Conservation (phyloP, 2,113 vertebrate species). For the Eretmochelys imbricata region DNA sequence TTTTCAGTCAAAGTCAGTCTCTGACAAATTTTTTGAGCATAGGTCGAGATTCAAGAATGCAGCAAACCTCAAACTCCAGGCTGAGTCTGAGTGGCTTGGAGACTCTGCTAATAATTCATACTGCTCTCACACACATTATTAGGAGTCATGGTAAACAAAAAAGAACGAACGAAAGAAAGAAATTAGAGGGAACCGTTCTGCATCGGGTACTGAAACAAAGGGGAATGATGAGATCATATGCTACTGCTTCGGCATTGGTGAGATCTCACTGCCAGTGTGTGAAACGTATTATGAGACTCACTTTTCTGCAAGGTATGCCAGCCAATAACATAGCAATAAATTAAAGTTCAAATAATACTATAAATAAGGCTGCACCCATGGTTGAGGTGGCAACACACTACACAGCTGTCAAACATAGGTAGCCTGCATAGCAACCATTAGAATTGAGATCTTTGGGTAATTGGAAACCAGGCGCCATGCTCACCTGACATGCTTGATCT, state of each 20-base stretch:
- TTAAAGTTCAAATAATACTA: not conserved
- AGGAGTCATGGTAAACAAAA: not conserved
- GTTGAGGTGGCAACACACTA: not conserved
- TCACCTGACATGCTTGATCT: not conserved
- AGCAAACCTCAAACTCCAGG: conserved; percentile 41
- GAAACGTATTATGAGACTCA: conserved; percentile 41
- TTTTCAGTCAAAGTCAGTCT: conserved; percentile 20
- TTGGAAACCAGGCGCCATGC: accelerated
- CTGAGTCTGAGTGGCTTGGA: conserved; percentile 18
- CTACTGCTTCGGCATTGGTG: conserved; percentile 37
- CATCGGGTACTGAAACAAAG: conserved; percentile 64
- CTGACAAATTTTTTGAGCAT: conserved; percentile 23
- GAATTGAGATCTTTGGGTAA: not conserved
- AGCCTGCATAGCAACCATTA: accelerated
- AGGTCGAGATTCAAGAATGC: not conserved
- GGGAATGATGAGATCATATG: conserved; percentile 63
- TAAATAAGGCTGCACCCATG: conserved; percentile 22
- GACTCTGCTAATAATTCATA: conserved; percentile 43
- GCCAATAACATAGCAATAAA: conserved; percentile 43
- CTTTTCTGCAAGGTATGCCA: conserved; percentile 25
- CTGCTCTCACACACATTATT: not conserved
- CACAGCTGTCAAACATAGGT: not conserved
- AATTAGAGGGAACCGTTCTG: conserved; percentile 48
- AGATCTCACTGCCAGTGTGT: conserved; percentile 29
- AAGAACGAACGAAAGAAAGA: not conserved